Evolutionary conservation across 2,888 invertebrate species (phyloP), one percentile per base, ranked within the genome.

Genomic region (Apodemia mormo): DNA sequence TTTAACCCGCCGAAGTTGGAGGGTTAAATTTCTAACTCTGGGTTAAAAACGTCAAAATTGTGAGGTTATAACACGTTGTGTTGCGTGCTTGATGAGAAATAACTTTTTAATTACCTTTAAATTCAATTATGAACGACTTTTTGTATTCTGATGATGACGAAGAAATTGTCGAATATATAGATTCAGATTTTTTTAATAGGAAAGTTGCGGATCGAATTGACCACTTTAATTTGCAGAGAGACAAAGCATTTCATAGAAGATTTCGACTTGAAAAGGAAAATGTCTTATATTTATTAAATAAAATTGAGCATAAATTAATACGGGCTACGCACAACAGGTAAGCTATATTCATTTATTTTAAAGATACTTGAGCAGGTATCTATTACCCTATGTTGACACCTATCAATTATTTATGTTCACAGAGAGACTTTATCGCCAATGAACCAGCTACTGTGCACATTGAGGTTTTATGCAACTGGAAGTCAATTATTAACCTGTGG

Each of bases 131-230:
- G 54, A n/a, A 54, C 7, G 4, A n/a, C 4, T 54, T 54, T 56
- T 54, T 54, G n/a, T 54, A 49, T 49, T n/a, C n/a, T n/a, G n/a
- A n/a, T n/a, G n/a, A n/a, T n/a, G n/a, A n/a, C n/a, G n/a, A n/a
- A n/a, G n/a, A 66, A 30, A 66, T 66, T 10, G 30, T 66, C 10
- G 66, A 66, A 66, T 66, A 45, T 33, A 66, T 66, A 22, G 45
- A 29, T 66, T 66, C 66, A 4, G 49, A 49, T 9, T 66, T 66
- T 66, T 49, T 45, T 45, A 66, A 45, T 43, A 45, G 66, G 29
- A 66, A 29, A 49, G 30, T 66, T 49, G 52, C 7, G 8, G 49
- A 66, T 30, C 49, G 33, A 10, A 30, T 52, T 12, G 33, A 66
- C 52, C 49, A 49, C 52, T 66, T 37, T n/a, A n/a, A n/a, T n/a